These are phyloP conservation scores for Timema cristinae DNA, from an alignment of 2,888 invertebrate species.

Conservation along the genomic window DNA sequence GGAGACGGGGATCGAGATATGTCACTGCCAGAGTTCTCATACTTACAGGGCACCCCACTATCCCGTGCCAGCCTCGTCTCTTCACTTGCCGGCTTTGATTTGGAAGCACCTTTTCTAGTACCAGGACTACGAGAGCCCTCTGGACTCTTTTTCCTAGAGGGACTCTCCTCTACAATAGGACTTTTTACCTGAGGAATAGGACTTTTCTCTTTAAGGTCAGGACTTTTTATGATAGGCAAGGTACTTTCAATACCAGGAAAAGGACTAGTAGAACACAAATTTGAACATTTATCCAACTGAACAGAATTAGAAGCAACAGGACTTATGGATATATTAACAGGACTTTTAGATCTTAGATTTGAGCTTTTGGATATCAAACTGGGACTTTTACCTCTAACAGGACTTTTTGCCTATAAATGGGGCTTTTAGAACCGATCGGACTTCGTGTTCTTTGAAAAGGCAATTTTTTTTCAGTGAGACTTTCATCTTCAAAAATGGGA, in stretches of 20 bases:
- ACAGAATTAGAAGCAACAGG: too few relatives aligned
- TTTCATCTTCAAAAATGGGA: neutral
- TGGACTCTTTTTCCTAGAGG: slow-evolving; percentile 5
- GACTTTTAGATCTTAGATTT: neutral
- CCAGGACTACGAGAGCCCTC: neutral
- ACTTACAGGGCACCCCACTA: neutral
- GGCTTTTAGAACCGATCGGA: neutral
- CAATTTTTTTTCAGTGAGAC: neutral
- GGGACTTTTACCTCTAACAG: slow-evolving; percentile 4
- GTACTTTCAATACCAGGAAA: slow-evolving; percentile 7
- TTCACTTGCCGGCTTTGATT: neutral
- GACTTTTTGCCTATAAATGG: neutral
- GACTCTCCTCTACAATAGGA: slow-evolving; percentile 7
- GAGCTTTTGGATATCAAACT: slow-evolving; percentile 3
- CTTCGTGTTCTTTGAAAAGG: neutral
- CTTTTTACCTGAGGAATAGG: slow-evolving; percentile 14
- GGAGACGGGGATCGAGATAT: neutral
- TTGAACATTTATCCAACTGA: too few relatives aligned
- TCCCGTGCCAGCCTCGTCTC: neutral
- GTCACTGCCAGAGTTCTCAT: slow-evolving; percentile 4
- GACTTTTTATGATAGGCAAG: slow-evolving; percentile 16
- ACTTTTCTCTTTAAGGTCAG: slow-evolving; percentile 16
- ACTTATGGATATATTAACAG: too few relatives aligned
- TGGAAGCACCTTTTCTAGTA: too few relatives aligned
- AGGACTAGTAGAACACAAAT: too few relatives aligned